These are phyloP conservation scores for Venusia cambrica DNA, from an alignment of 2,888 invertebrate genomes.

Conservation along the genomic window DNA sequence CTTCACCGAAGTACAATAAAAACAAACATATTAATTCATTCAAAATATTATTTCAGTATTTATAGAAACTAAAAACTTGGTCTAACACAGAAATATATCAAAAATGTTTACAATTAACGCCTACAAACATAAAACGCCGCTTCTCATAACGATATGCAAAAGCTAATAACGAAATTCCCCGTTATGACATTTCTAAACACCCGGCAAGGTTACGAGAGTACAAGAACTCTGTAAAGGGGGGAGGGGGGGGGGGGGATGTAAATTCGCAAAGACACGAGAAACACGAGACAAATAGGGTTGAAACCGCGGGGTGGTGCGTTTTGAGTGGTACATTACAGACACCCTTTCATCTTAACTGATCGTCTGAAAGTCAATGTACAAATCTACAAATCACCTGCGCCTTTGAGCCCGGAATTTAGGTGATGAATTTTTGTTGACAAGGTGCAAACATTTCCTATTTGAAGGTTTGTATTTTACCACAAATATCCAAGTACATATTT, in stretches of 20 bases:
- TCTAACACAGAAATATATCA: background rate
- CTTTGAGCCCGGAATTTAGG: constrained; percentile 11
- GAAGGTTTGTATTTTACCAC: no score
- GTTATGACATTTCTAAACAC: constrained; percentile 26
- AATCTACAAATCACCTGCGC: constrained; percentile 24
- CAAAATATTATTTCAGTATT: background rate
- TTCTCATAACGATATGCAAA: constrained; percentile 19
- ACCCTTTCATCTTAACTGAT: constrained; percentile 32
- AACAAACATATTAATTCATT: no score
- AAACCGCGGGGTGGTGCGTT: constrained; percentile 34
- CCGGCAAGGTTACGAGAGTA: constrained; percentile 22
- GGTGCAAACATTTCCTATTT: no score
- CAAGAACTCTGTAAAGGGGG: constrained; percentile 25
- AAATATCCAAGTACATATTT: no score
- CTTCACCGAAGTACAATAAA: no score
- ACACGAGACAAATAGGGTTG: constrained; percentile 36
- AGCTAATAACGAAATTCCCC: constrained; percentile 22
- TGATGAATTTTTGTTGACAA: background rate
- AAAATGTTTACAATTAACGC: constrained; percentile 1
- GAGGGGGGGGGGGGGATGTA: constrained; percentile 29
- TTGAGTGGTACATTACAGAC: constrained; percentile 23
- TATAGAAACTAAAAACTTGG: background rate
- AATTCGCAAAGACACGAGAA: constrained; percentile 34
- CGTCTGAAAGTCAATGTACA: constrained; percentile 26
- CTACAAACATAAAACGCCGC: constrained; percentile 2